Conservation (phyloP, 92 coral and sea anemone genomes). For the Parazoanthus darwini region DNA sequence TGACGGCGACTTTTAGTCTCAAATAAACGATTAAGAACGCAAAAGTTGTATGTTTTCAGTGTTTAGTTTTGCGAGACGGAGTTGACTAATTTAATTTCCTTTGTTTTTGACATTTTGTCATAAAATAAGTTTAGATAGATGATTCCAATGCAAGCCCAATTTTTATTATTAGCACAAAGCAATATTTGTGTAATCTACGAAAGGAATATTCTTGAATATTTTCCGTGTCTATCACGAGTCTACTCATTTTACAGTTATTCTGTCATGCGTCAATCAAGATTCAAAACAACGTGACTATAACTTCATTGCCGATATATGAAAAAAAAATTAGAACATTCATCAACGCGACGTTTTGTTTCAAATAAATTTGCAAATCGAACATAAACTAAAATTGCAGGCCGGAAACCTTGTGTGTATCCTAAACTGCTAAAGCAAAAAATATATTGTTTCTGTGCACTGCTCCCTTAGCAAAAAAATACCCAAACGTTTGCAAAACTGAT, state of each 20-base stretch:
- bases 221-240: background rate
- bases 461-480: background rate
- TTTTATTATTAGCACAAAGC: conserved; percentile 19
- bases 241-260: background rate
- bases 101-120: conserved; percentile 4
- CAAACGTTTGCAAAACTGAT: background rate
- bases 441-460: background rate
- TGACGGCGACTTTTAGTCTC: background rate
- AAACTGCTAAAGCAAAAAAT: background rate
- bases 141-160: background rate
- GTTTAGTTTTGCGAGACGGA: background rate
- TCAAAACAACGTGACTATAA: background rate
- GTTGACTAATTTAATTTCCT: conserved; percentile 15
- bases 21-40: background rate
- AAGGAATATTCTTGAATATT: background rate
- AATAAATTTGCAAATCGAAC: background rate
- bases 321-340: background rate
- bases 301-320: background rate
- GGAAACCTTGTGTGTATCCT: background rate
- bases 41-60: background rate
- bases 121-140: background rate
- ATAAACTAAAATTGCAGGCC: background rate
- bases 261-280: conserved; percentile 11
- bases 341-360: background rate
- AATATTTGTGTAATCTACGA: background rate